Evolutionary conservation across 1,140 invertebrate species (phyloP).

Genomic region (Uloborus diversus): DNA sequence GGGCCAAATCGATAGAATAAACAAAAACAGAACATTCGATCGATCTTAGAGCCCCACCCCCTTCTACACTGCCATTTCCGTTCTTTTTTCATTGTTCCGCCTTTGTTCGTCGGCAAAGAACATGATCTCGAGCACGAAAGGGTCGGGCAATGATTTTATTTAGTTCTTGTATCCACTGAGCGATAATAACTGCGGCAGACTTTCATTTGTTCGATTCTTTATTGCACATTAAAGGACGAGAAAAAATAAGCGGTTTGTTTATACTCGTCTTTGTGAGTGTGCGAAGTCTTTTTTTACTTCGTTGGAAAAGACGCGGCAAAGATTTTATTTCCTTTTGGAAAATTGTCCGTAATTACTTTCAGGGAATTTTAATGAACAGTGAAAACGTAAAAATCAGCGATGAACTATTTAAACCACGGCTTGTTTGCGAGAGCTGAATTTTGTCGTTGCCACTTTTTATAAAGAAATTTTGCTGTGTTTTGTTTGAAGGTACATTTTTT

Average conservation of each 20-base stretch:
- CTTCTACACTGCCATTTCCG: background rate
- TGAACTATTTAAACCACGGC: too few species aligned
- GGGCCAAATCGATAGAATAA: conserved; percentile 24
- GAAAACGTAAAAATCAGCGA: too few species aligned
- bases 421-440: too few species aligned
- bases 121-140: conserved; percentile 44
- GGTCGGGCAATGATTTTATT: conserved; percentile 46
- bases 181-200: conserved; percentile 32
- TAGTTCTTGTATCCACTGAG: conserved; percentile 34
- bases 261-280: background rate
- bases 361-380: too few species aligned
- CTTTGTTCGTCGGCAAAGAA: conserved; percentile 47
- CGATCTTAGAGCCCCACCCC: background rate
- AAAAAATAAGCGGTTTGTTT: background rate
- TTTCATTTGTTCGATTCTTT: background rate
- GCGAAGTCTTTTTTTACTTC: too few species aligned
- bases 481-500: too few species aligned
- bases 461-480: too few species aligned
- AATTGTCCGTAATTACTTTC: too few species aligned
- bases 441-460: too few species aligned
- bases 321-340: too few species aligned
- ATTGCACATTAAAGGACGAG: background rate
- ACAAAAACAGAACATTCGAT: conserved; percentile 41
- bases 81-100: conserved; percentile 22
- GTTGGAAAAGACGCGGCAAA: too few species aligned